A percentile compares a stretch with the other conserved stretches of the same genome.
Conservation (phyloP, 1,140 invertebrate genomes). For the Pseudomyrmex sp. region DNA sequence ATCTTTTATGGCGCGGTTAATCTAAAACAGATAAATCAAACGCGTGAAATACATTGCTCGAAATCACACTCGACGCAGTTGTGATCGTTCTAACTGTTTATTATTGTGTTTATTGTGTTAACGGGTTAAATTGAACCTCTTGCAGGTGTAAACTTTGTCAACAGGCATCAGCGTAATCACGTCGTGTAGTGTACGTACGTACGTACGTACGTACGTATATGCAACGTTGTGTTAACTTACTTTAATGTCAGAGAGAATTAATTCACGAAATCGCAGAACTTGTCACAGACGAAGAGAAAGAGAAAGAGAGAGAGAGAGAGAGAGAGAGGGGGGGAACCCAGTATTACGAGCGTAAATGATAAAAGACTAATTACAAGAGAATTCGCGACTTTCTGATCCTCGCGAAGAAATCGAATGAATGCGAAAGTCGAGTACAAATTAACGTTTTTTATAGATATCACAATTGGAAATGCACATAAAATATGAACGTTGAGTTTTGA, state of each 20-base stretch:
- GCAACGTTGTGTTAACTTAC: background rate
- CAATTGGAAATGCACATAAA: too few species aligned
- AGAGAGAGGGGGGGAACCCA: background rate
- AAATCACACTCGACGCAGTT: background rate
- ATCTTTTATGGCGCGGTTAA: too few species aligned
- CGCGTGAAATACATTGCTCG: slow-evolving; percentile 21
- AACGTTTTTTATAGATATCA: too few species aligned
- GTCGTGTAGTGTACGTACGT: background rate
- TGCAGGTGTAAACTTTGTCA: background rate
- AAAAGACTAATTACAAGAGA: too few species aligned
- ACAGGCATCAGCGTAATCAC: background rate
- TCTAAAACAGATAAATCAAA: too few species aligned
- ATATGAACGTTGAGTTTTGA: too few species aligned
- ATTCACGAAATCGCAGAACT: slow-evolving; percentile 5
- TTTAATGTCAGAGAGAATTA: slow-evolving; percentile 17
- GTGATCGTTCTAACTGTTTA: slow-evolving; percentile 14
- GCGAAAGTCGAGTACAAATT: too few species aligned
- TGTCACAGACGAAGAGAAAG: background rate
- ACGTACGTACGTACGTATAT: too few species aligned
- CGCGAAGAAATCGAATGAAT: too few species aligned
- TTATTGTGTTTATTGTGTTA: slow-evolving; percentile 30
- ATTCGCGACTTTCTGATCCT: too few species aligned
- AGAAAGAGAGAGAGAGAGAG: too few species aligned
- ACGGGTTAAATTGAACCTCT: slow-evolving; percentile 19
- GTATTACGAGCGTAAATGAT: background rate